These are phyloP conservation scores for Anniella stebbinsi DNA, from an alignment of 2,797 vertebrate species.

Conservation along the genomic window DNA sequence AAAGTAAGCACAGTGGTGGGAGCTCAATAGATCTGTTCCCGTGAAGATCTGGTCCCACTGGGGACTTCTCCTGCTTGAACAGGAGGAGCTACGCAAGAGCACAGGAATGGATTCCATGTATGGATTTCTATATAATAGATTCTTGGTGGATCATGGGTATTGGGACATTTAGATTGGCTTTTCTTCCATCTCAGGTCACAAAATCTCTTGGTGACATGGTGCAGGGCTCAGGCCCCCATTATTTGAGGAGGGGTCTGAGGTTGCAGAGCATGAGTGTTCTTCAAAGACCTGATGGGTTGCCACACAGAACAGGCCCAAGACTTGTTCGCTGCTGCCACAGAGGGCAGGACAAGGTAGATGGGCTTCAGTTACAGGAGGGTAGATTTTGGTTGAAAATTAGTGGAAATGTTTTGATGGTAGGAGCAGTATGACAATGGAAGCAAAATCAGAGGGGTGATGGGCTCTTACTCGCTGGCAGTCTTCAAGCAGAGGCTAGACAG, in stretches of 20 bases:
- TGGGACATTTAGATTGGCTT: background rate
- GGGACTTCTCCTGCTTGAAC: background rate
- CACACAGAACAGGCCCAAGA: no score
- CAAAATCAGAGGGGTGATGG: no score
- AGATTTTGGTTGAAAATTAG: no score
- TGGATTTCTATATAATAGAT: background rate
- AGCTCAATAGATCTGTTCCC: background rate
- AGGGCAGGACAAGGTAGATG: no score
- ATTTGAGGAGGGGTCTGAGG: background rate
- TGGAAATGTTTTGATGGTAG: no score
- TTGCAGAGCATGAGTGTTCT: background rate
- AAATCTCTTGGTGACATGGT: background rate
- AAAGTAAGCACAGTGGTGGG: background rate
- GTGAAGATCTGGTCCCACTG: background rate
- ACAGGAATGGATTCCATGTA: background rate
- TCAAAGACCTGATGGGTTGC: no score
- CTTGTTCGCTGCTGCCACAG: no score
- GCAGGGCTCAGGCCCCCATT: background rate
- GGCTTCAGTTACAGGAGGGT: no score
- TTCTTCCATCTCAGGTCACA: background rate
- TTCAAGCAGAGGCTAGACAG: no score
- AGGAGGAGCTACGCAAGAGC: background rate
- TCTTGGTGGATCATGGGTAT: background rate
- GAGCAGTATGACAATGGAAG: no score
- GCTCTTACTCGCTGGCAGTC: no score